Evolutionary conservation across 2,113 vertebrate species (phyloP).

Genomic region (Lota lota): DNA sequence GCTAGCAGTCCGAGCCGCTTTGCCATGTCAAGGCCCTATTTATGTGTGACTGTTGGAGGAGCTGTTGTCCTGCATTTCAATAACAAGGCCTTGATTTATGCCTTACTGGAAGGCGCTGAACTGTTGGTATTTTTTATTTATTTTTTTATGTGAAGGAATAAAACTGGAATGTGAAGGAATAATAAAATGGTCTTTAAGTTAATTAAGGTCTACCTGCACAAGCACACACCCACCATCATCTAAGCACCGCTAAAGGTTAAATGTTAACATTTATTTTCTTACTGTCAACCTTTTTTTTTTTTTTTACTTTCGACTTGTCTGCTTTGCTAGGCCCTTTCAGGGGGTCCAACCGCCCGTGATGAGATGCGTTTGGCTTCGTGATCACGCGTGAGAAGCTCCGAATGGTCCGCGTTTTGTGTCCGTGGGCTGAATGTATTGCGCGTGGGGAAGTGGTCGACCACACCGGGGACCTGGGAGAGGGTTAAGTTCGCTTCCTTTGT

Average conservation of each 20-base stretch:
- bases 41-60: too few species aligned
- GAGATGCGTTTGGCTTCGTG: slow-evolving; percentile 44
- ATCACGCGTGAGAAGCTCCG: slow-evolving; percentile 44
- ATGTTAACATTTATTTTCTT: too few species aligned
- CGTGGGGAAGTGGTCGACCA: slow-evolving; percentile 44
- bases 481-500: too few species aligned
- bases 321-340: slow-evolving; percentile 43
- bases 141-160: slow-evolving; percentile 53
- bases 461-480: slow-evolving; percentile 26
- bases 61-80: too few species aligned
- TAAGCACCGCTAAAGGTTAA: too few species aligned
- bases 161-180: slow-evolving; percentile 44
- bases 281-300: background rate
- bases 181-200: background rate
- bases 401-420: slow-evolving; percentile 53
- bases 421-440: slow-evolving; percentile 48
- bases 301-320: slow-evolving; percentile 12
- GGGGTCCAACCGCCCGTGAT: slow-evolving; percentile 44
- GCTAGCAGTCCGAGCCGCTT: too few species aligned
- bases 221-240: too few species aligned
- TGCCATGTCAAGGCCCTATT: too few species aligned
- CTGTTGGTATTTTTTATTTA: slow-evolving; percentile 35
- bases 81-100: background rate
- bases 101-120: background rate
- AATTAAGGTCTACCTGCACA: background rate